These are phyloP conservation scores for Tenebrio molitor DNA, from an alignment of 1,140 invertebrate species.

Conservation along the genomic window DNA sequence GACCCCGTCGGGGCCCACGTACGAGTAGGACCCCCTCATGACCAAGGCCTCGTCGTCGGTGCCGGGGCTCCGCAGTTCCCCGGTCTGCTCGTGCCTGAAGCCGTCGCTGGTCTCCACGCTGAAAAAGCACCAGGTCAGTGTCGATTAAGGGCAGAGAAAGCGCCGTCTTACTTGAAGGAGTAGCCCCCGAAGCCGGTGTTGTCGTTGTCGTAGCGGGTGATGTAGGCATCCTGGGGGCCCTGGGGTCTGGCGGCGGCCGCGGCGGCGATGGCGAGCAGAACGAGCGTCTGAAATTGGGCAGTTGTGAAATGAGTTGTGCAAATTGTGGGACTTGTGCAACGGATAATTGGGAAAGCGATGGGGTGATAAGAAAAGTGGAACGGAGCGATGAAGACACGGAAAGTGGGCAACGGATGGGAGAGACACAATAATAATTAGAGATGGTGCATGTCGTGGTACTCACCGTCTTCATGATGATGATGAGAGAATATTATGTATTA, in stretches of 20 bases:
- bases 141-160: neutral
- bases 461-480: conserved; percentile 30
- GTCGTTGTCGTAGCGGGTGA: conserved; percentile 51
- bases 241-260: conserved; percentile 68
- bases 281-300: conserved; percentile 2
- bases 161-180: neutral
- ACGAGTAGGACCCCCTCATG: conserved; percentile 78
- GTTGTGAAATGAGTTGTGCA: too few species aligned
- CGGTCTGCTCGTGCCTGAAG: conserved; percentile 70
- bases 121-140: neutral
- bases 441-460: too few species aligned
- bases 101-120: conserved; percentile 73
- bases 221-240: conserved; percentile 67
- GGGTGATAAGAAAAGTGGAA: too few species aligned
- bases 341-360: too few species aligned
- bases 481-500: conserved; percentile 4
- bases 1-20: conserved; percentile 78
- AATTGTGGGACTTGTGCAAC: too few species aligned
- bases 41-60: conserved; percentile 73
- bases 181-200: neutral
- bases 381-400: too few species aligned
- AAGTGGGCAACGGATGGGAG: too few species aligned
- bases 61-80: conserved; percentile 70
- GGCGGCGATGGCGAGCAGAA: conserved; percentile 45
- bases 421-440: too few species aligned